Base-by-base conservation (phyloP, 2,113 vertebrate species). In the Tamias sibiricus region DNA sequence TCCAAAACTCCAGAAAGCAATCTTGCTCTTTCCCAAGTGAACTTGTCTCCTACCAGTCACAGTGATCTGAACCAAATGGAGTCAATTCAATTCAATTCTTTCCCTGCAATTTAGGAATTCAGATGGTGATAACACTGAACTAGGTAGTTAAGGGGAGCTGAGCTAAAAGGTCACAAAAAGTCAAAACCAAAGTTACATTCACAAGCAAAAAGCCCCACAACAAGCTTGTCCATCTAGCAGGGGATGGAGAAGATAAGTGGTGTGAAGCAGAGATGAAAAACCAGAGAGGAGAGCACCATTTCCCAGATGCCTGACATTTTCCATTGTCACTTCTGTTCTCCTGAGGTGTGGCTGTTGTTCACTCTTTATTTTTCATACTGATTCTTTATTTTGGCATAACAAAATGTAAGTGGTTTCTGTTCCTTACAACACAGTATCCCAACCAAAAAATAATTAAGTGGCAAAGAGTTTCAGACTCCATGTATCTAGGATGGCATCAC, bases 381-480 rank as follows among this genome's bases (percentile, higher is more conserved):
- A 87, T n/a, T 76, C 8, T 32, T 91, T 77, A 72, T 26, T 90
- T 90, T 17, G 20, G 5, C 62, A 71, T 77, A 68, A 91, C 26
- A 86, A 85, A 95, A 76, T 19, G 1, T 91, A 35, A 79, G 20
- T 64, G 24, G 12, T n/a, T 81, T 91, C 75, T 86, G 2, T 82
- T 84, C 49, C 64, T 92, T 42, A 71, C 8, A 84, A 94, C 9
- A 28, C 52, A 92, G 24, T 57, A 75, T 81, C 68, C 40, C 66
- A 13, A 64, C 62, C 76, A 91, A 89, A 91, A 80, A 83, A 68
- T 57, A 94, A 69, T 20, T 72, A 42, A 96, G 22, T 19, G 24
- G 52, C 26, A 85, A 91, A 66, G 62, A 32, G 62, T 86, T 93
- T 85, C 62, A 81, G 57, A 57, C 4, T 57, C 79, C 19, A 47